A percentile compares a stretch with the other conserved stretches of the same genome.
These are phyloP conservation scores for Theocolax elegans DNA, from an alignment of 1,140 invertebrate genomes.

Conservation along the genomic window DNA sequence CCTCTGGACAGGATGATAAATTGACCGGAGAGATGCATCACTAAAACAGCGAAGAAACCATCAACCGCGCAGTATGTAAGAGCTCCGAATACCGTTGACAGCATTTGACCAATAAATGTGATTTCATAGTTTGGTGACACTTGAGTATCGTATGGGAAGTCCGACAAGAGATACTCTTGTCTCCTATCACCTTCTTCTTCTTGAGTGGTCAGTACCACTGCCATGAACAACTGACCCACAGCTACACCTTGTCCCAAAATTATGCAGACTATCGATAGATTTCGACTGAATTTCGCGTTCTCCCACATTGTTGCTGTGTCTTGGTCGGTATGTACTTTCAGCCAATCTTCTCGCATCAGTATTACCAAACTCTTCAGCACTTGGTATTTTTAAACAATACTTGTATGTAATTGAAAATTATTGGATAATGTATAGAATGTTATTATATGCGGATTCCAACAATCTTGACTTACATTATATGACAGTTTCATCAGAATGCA, in stretches of 20 bases:
- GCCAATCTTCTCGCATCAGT: slow-evolving; percentile 27
- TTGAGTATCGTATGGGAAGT: slow-evolving; percentile 65
- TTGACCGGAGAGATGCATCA: slow-evolving; percentile 64
- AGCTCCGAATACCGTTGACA: slow-evolving; percentile 55
- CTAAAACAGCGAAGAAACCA: slow-evolving; percentile 59
- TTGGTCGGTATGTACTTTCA: neutral
- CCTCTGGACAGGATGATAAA: slow-evolving; percentile 56
- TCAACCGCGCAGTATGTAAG: slow-evolving; percentile 63
- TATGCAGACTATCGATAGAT: slow-evolving; percentile 29
- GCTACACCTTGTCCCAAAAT: slow-evolving; percentile 23
- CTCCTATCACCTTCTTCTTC: neutral
- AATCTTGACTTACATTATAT: too few relatives aligned
- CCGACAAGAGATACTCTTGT: slow-evolving; percentile 25
- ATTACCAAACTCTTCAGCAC: too few relatives aligned
- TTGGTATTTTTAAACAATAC: too few relatives aligned
- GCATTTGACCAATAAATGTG: slow-evolving; percentile 62
- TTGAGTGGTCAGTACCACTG: neutral
- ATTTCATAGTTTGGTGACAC: slow-evolving; percentile 64
- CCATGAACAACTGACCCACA: slow-evolving; percentile 1
- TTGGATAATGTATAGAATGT: too few relatives aligned
- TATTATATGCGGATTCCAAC: too few relatives aligned
- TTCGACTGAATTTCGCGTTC: slow-evolving; percentile 19
- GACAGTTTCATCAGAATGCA: too few relatives aligned
- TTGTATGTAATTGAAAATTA: too few relatives aligned
- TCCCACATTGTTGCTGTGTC: slow-evolving; percentile 18